Conservation (phyloP, 2,888 invertebrate genomes). For the Antheraea assamensis region DNA sequence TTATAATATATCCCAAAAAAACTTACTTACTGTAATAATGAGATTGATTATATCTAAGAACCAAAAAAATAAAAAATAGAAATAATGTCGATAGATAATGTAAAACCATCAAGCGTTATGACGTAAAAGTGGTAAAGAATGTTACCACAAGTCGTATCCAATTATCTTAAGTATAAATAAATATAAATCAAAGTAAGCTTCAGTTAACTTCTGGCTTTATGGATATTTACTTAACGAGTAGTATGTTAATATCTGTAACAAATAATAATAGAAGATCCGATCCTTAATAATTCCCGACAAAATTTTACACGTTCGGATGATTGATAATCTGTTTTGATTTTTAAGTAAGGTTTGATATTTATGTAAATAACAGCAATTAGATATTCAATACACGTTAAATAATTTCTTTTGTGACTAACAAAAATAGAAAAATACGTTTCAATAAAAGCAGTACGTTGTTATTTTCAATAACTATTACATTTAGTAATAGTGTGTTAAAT, state of each 20-base stretch:
- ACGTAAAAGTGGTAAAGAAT: constrained; percentile 20
- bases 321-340: neutral
- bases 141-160: constrained; percentile 16
- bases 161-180: constrained; percentile 2
- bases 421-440: neutral
- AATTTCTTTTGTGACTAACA: neutral
- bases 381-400: neutral
- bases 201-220: neutral
- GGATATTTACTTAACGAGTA: neutral
- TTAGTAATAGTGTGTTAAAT: neutral
- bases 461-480: neutral
- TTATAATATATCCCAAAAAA: neutral
- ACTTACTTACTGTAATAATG: neutral
- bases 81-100: neutral
- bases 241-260: neutral
- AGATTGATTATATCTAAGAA: neutral
- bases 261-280: neutral
- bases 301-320: neutral
- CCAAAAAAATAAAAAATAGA: neutral
- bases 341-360: neutral
- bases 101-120: constrained; percentile 15
- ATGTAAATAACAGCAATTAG: neutral
- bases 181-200: constrained; percentile 11
- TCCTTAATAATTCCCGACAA: neutral
- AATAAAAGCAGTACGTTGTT: neutral